These are phyloP conservation scores for Pandemis corylana DNA, from an alignment of 2,888 invertebrate genomes.

Conservation along the genomic window DNA sequence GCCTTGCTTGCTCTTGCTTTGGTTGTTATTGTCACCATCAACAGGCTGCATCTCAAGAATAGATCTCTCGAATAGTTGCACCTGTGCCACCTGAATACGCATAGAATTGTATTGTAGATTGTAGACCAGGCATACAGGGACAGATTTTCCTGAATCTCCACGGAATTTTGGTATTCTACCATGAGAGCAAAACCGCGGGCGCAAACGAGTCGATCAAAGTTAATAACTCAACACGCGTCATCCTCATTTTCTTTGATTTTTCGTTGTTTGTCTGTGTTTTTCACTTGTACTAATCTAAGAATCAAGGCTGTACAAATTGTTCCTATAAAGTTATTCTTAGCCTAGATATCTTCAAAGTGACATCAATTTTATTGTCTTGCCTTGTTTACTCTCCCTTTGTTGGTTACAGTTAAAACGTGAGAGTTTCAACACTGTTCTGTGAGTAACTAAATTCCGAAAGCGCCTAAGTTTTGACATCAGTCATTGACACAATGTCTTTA, in stretches of 20 bases:
- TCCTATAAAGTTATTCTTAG: not conserved
- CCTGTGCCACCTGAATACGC: no score
- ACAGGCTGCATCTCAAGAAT: no score
- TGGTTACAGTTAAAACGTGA: not conserved
- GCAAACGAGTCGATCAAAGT: no score
- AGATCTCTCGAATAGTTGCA: no score
- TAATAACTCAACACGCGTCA: not conserved
- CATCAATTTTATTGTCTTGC: not conserved
- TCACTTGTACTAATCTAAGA: not conserved
- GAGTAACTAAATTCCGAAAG: not conserved
- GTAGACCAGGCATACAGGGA: no score
- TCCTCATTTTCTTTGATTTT: not conserved
- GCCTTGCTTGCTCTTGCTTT: no score
- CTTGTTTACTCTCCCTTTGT: no score
- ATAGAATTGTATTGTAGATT: no score
- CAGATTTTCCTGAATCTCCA: no score
- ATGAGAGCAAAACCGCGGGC: no score
- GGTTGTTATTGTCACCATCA: no score
- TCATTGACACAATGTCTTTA: not conserved
- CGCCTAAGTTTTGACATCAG: constrained; percentile 2
- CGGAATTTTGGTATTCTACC: no score
- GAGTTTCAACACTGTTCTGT: not conserved
- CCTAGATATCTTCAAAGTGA: not conserved
- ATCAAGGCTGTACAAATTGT: not conserved
- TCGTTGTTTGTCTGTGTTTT: not conserved